A percentile compares a stretch with the other conserved stretches of the same genome.
Conservation (phyloP, 2,888 invertebrate species). For the Tenodera sinensis region DNA sequence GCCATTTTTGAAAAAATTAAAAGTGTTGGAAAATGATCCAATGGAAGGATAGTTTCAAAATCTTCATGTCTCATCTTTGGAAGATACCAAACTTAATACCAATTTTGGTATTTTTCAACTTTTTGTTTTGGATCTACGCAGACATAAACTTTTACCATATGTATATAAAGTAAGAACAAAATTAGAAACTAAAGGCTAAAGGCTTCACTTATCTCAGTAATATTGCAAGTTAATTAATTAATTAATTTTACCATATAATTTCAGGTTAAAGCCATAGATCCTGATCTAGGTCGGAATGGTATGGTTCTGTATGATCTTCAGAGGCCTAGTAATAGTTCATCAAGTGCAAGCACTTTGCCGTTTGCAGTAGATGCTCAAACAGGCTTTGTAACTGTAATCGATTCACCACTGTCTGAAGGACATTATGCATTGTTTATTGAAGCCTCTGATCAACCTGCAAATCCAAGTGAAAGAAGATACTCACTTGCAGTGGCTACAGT, state of each 20-base stretch:
- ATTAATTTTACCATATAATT: neutral
- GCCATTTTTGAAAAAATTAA: no score
- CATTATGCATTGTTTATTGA: slow-evolving; percentile 79
- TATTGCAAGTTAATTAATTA: no score
- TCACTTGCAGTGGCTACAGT: slow-evolving; percentile 82
- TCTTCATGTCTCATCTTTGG: no score
- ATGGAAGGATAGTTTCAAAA: no score
- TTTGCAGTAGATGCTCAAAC: slow-evolving; percentile 69
- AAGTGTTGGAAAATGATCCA: no score
- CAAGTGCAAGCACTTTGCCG: slow-evolving; percentile 51
- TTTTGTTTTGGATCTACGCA: no score
- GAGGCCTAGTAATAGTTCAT: slow-evolving; percentile 61
- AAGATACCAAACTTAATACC: no score
- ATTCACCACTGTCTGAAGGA: slow-evolving; percentile 63
- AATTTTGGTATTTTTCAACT: no score
- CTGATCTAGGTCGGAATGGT: slow-evolving; percentile 75
- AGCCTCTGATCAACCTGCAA: slow-evolving; percentile 76
- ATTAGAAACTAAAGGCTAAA: no score
- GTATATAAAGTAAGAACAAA: no score
- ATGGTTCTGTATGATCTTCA: slow-evolving; percentile 71
- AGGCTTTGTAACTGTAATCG: slow-evolving; percentile 64
- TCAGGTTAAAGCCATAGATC: slow-evolving; percentile 73
- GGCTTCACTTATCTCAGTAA: no score
- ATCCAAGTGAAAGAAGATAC: slow-evolving; percentile 78
- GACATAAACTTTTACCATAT: no score